Percentiles rank a stretch among this genome's conserved stretches.
Conservation (phyloP, 2,888 invertebrate species). For the Ochropacha duplaris region DNA sequence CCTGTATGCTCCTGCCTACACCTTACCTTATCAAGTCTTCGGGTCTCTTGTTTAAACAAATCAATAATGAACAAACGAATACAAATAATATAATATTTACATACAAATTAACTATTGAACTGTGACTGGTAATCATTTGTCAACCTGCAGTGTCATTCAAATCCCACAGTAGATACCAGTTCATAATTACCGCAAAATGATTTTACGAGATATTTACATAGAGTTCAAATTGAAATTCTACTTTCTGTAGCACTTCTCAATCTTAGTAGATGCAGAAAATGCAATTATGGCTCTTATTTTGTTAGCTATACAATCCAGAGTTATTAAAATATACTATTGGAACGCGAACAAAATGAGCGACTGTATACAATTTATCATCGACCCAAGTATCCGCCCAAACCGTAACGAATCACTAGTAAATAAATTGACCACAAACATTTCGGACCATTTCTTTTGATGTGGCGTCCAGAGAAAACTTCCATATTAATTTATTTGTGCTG, state of each 20-base stretch:
- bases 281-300: conserved; percentile 32
- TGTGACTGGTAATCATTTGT: conserved; percentile 76
- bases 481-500: conserved; percentile 56
- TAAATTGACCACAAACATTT: conserved; percentile 79
- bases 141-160: conserved; percentile 73
- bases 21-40: neutral
- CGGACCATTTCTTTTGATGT: conserved; percentile 68
- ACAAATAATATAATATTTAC: conserved; percentile 44
- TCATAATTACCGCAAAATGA: conserved; percentile 37
- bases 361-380: conserved; percentile 76
- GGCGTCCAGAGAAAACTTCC: conserved; percentile 43
- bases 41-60: conserved; percentile 7
- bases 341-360: conserved; percentile 63
- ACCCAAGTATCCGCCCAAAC: conserved; percentile 78
- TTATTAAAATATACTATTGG: conserved; percentile 20
- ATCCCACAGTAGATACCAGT: conserved; percentile 44
- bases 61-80: neutral
- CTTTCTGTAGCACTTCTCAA: conserved; percentile 16
- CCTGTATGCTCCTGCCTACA: neutral
- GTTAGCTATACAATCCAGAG: conserved; percentile 34
- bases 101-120: conserved; percentile 78
- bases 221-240: conserved; percentile 48
- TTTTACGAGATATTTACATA: conserved; percentile 33
- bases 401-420: conserved; percentile 80
- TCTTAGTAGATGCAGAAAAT: conserved; percentile 11